Evolutionary conservation across 2,113 vertebrate species (phyloP), one percentile per base, ranked within the genome.

Genomic region (Plotosus lineatus): DNA sequence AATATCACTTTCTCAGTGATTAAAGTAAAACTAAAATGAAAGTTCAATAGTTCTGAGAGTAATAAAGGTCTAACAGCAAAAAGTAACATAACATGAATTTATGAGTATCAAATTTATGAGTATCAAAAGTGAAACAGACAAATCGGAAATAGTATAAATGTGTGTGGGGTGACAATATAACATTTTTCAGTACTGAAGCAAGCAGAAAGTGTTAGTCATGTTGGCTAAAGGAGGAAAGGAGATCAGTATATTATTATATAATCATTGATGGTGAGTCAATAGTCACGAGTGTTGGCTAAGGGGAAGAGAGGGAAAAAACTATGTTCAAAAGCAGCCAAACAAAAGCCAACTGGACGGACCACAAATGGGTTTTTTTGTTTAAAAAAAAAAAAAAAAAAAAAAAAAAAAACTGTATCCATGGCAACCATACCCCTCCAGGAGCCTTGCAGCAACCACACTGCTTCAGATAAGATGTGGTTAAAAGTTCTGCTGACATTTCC

Each of bases 261-360:
- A 51, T 31, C 33, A 74, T 15, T 68, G 21, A 76, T 33, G 14
- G n/a, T 75, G 42, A 79, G 68, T 78, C 61, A 82, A 69, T 56
- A 63, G 33, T 63, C 31, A 68, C 15, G 3, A 46, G 40, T 26
- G 12, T 28, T 21, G 69, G 15, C 50, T 46, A 90, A 85, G 81
- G 83, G 85, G 86, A 50, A 50, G 66, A 48, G 7, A 1, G 3
- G 55, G 87, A 85, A 80, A 83, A 82, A 79, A 89, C 60, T 40
- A 26, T 48, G n/a, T 77, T 83, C 84, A 83, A 38, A 79, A 87
- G 87, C 88, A 89, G 63, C 56, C 31, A 19, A 73, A 69, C 10
- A 2, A 28, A 78, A 48, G 23, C 36, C 63, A 19, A 75, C 48
- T 48, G 28, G 56, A 72, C 38, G 51, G 56, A 46, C 48, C 58